Percentiles rank a stretch among this genome's conserved stretches.
Evolutionary conservation across 2,888 invertebrate genomes (phyloP).

Genomic region (Xanthia togata): DNA sequence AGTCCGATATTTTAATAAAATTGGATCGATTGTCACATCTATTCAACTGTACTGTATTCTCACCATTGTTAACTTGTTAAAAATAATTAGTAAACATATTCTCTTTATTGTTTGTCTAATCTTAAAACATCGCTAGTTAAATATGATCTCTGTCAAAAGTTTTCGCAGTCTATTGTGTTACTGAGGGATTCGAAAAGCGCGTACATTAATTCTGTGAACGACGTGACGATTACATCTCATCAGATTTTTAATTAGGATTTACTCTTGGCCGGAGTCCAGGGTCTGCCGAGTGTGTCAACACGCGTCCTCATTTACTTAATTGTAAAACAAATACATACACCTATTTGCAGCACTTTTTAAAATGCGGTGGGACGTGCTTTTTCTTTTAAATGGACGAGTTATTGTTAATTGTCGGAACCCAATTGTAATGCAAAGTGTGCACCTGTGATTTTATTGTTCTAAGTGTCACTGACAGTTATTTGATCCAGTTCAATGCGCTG

Average conservation of each 20-base stretch:
- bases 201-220: constrained; percentile 69
- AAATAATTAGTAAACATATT: constrained; percentile 49
- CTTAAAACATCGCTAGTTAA: constrained; percentile 44
- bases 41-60: constrained; percentile 42
- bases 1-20: constrained; percentile 49
- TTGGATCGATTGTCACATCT: constrained; percentile 31
- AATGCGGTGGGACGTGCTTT: constrained; percentile 50
- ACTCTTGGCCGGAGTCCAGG: constrained; percentile 72
- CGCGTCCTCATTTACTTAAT: constrained; percentile 69
- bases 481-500: constrained; percentile 72
- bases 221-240: constrained; percentile 67
- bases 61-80: constrained; percentile 58
- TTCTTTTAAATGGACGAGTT: constrained; percentile 30
- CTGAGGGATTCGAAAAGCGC: constrained; percentile 38
- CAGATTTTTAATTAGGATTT: constrained; percentile 71
- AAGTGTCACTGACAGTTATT: constrained; percentile 83
- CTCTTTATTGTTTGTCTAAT: constrained; percentile 55
- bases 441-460: constrained; percentile 76
- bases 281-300: constrained; percentile 62
- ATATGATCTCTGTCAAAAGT: constrained; percentile 40
- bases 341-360: constrained; percentile 49
- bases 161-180: constrained; percentile 57
- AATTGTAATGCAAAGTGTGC: constrained; percentile 62
- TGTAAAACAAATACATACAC: constrained; percentile 64
- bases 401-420: constrained; percentile 54